These are phyloP conservation scores for Rosalia funebris DNA, from an alignment of 2,888 invertebrate species.

Conservation along the genomic window DNA sequence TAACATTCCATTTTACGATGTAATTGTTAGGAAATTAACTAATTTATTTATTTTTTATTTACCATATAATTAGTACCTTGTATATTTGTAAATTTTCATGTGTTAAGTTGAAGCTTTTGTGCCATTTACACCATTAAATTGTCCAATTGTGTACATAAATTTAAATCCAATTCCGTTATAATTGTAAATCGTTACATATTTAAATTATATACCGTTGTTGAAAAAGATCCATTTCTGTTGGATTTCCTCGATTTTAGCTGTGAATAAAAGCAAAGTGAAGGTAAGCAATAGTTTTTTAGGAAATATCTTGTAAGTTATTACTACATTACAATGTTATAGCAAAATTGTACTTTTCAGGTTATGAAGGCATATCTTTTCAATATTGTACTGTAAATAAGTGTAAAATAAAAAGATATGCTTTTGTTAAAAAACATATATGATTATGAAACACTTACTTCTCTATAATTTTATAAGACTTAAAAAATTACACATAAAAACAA, in stretches of 20 bases:
- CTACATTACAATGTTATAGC: no score
- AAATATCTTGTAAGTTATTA: no score
- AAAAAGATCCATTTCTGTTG: slow-evolving; percentile 11
- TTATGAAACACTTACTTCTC: no score
- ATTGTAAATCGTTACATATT: slow-evolving; percentile 20
- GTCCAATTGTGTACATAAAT: slow-evolving; percentile 24
- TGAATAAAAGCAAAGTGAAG: slow-evolving; percentile 2
- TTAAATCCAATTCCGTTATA: slow-evolving; percentile 15
- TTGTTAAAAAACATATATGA: no score
- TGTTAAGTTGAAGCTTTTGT: slow-evolving; percentile 7
- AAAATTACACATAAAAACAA: no score
- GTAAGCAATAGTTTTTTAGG: slow-evolving; percentile 19
- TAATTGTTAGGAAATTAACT: slow-evolving; percentile 9
- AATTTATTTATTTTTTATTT: slow-evolving; percentile 26
- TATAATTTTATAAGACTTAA: no score
- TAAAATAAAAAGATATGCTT: no score
- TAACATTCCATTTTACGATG: slow-evolving; percentile 17
- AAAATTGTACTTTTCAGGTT: no score
- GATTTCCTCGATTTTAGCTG: slow-evolving; percentile 17
- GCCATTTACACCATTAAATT: slow-evolving; percentile 14
- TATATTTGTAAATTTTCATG: slow-evolving; percentile 19
- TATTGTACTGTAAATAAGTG: no score
- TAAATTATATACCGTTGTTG: slow-evolving; percentile 24
- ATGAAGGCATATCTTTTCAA: no score
- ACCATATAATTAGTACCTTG: slow-evolving; percentile 15